Evolutionary conservation across 2,113 vertebrate genomes (phyloP), one percentile per base, ranked within the genome.

Genomic region (Rallus limicola): DNA sequence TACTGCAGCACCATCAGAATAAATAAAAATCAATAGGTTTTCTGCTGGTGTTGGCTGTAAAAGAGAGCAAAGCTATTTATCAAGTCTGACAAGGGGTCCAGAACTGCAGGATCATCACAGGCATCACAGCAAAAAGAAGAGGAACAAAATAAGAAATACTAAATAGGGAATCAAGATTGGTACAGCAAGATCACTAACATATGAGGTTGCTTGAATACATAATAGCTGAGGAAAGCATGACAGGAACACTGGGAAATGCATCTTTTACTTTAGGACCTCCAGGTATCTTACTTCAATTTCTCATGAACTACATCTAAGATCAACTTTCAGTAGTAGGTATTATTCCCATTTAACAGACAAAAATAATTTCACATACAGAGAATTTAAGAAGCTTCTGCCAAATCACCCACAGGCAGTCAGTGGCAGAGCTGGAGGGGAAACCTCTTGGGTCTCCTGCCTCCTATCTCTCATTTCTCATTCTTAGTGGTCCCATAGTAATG

Each of bases 1-100:
- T 95, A 97, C 96, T 95, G 96, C 96, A 94, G 95, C 86, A 93
- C 91, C 72, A 97, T 94, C 93, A 97, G 90, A 97, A 95, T 95
- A 98, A 98, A 98, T 98, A 97, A 98, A 98, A 98, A 98, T 98
- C 97, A 98, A 98, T 97, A 98, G 82, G 40, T 82, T 97, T 97
- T 97, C 91, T 95, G 93, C 92, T 96, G 90, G 89, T 96, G 97
- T 91, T 97, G 85, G 91, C 90, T 94, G 92, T 88, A 96, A 92
- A 91, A 90, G 92, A 92, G 65, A 97, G 71, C n/a, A 95, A 95
- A 96, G 78, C 93, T 97, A 96, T 97, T 97, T 94, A 97, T 97
- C 96, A 97, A 96, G 77, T 82, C 88, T 94, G 96, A 97, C 97
- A 97, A 92, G 82, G 40, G 85, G 86, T 87, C 85, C 74, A 92